Base-by-base conservation (phyloP, 1,140 invertebrate genomes). In the Phenacoccus solenopsis region DNA sequence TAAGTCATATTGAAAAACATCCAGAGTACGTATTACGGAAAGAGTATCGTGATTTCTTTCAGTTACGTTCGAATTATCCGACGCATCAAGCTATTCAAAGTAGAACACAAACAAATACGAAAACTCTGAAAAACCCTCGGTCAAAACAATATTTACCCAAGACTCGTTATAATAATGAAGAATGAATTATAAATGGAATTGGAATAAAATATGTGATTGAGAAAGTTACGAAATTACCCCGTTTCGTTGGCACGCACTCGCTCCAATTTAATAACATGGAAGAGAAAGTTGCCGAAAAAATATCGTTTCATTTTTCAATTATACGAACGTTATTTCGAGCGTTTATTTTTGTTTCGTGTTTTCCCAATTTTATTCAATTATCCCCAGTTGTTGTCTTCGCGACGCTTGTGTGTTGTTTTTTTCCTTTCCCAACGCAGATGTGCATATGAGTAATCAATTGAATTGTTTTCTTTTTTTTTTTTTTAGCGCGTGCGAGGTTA, bases 341-440 rank as follows among this genome's bases (percentile, higher is more conserved):
- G 38, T 49, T 49, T 49, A 49, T 49, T 49, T 49, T 49, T 49
- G 38, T 49, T 49, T 49, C 38, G 38, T 49, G 38, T 49, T 49
- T 49, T 49, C 20, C 38, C 20, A n/a, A 49, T 49, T 49, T 49
- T n/a, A 49, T 49, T n/a, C 38, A 49, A 49, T 49, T 49, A 49
- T 49, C 20, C 20, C 38, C 38, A 49, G 38, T 49, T 49, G 38
- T 49, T 49, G 38, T 49, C 38, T 49, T 49, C 20, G 20, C 38
- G 38, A 49, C 20, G 20, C 20, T 49, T 49, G 38, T 49, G 13
- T 49, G 3, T 10, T 49, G 13, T 49, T 49, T 49, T 49, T 49
- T 49, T 32, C 30, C 30, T 32, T 13, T 13, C 5, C 38, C 3
- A 4, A 16, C 4, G 16, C 38, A 49, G 38, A 49, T 49, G 38